These are phyloP conservation scores for Barypeithes pellucidus DNA, from an alignment of 2,888 invertebrate species.

Conservation along the genomic window DNA sequence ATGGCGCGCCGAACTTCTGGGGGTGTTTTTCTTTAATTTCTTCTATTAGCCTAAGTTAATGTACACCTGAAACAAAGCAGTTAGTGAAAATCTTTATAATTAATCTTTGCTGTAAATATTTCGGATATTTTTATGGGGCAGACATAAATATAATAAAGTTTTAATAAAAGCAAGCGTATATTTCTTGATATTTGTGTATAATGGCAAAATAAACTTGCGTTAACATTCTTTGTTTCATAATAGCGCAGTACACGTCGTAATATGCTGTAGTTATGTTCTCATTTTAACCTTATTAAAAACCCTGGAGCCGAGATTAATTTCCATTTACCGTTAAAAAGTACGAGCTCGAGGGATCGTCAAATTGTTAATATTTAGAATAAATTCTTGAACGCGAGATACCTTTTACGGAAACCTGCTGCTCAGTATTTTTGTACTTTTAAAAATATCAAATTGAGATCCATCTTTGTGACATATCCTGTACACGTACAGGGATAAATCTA, in stretches of 20 bases:
- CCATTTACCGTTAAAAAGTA: no score
- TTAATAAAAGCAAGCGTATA: constrained; percentile 3
- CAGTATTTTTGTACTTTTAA: background rate
- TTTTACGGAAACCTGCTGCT: no score
- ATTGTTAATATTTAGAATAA: no score
- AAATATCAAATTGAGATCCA: background rate
- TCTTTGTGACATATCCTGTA: background rate
- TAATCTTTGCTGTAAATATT: background rate
- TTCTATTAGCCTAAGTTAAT: constrained; percentile 41
- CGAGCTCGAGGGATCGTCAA: no score
- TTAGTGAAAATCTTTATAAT: background rate
- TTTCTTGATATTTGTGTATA: background rate
- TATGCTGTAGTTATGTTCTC: constrained; percentile 5
- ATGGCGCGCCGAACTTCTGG: constrained; percentile 30
- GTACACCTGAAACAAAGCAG: constrained; percentile 46
- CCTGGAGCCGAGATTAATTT: background rate
- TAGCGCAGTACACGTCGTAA: background rate
- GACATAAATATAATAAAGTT: background rate
- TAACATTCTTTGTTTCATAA: constrained; percentile 4
- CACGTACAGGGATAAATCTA: no score
- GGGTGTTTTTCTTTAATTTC: constrained; percentile 32
- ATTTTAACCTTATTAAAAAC: constrained; percentile 15
- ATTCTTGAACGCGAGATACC: no score
- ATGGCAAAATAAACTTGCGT: background rate
- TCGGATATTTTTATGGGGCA: background rate